A percentile compares a stretch with the other conserved stretches of the same genome.
Evolutionary conservation across 2,797 vertebrate genomes (phyloP).

Genomic region (Anguilla megastoma): DNA sequence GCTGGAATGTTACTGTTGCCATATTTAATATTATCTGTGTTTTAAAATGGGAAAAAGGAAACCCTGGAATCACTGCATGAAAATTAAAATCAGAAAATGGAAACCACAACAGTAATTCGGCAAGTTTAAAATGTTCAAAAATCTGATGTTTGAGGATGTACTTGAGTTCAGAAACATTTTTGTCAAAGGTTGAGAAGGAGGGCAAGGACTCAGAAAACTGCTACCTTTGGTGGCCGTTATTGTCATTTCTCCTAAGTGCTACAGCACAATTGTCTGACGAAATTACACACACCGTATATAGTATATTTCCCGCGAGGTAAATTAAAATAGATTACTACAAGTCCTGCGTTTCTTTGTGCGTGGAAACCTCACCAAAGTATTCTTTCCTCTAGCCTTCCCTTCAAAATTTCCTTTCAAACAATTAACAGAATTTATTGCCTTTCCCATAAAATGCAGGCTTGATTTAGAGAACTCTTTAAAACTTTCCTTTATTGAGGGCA

Average conservation of each 20-base stretch:
- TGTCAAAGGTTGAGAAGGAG: neutral
- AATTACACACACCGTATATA: neutral
- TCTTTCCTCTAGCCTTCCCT: neutral
- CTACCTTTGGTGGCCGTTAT: neutral
- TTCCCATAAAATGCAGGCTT: neutral
- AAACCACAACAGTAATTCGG: neutral
- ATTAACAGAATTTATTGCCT: neutral
- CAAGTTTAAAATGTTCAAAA: neutral
- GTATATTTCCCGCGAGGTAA: neutral
- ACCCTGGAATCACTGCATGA: neutral
- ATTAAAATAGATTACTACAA: neutral
- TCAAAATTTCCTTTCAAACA: no score
- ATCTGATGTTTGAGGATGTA: neutral
- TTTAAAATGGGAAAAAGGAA: neutral
- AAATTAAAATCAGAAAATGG: neutral
- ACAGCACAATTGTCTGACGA: neutral
- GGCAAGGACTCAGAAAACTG: neutral
- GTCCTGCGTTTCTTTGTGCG: neutral
- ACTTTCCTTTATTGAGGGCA: neutral
- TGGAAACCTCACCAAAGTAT: neutral
- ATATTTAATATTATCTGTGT: no score
- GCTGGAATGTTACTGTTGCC: no score
- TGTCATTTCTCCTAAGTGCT: neutral
- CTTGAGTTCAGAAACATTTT: neutral
- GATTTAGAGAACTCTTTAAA: neutral